Evolutionary conservation across 2,113 vertebrate genomes (phyloP).

Genomic region (Danionella cerebrum): DNA sequence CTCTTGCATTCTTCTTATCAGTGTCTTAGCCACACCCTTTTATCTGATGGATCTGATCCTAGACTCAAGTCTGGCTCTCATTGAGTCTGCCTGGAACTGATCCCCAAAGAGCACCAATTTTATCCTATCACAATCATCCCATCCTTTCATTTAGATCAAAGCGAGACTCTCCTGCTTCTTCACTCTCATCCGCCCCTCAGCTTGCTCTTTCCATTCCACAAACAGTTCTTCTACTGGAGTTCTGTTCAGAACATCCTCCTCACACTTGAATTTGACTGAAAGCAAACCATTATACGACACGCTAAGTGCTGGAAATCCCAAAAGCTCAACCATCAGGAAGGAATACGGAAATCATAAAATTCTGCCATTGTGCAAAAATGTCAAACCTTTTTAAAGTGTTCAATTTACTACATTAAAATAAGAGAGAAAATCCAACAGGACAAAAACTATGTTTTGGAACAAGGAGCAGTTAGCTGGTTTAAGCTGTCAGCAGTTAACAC

Average conservation of each 20-base stretch:
- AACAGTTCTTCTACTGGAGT: not conserved
- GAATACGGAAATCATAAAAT: not conserved
- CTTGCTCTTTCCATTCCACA: not conserved
- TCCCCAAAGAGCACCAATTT: conserved; percentile 32
- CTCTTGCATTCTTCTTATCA: not conserved
- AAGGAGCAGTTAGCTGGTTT: too few relatives aligned
- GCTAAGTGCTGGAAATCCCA: not conserved
- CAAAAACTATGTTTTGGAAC: too few relatives aligned
- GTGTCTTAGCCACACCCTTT: conserved; percentile 15
- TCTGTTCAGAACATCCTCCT: not conserved
- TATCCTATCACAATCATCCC: conserved; percentile 28
- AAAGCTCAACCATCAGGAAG: not conserved
- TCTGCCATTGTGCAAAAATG: not conserved
- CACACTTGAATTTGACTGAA: not conserved
- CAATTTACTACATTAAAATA: too few relatives aligned
- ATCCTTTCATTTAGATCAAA: conserved; percentile 33
- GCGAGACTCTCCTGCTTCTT: conserved; percentile 7
- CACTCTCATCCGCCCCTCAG: conserved; percentile 6
- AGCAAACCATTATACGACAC: not conserved
- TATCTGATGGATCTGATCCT: conserved; percentile 6
- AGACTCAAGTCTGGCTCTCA: not conserved
- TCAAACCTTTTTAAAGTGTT: too few relatives aligned
- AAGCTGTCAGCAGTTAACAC: too few relatives aligned
- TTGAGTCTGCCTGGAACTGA: not conserved
- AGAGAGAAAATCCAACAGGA: too few relatives aligned